Base-by-base conservation (phyloP, 2,113 vertebrate species). In the Pelmatolapia mariae region DNA sequence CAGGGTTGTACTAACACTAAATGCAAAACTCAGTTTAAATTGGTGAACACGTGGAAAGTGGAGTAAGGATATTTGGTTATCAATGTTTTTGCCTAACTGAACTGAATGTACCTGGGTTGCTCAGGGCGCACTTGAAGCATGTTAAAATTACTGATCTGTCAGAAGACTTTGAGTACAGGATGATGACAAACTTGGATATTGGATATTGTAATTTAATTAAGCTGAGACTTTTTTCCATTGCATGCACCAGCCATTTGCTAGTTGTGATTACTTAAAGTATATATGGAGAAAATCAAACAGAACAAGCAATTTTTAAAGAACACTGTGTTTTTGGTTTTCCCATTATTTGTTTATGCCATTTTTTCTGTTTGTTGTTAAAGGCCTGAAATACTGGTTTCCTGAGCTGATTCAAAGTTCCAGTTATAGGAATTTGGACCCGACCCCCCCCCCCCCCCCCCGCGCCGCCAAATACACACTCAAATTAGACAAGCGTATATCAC, bases 41-140 rank as follows among this genome's bases (percentile, higher is more conserved):
- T 80, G 59, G 63, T 56, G n/a, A 91, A 85, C 18, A 86, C 3
- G 22, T 78, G 53, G 88, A 79, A 29, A 87, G 92, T 94, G 93
- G 89, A 91, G 92, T 96, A 92, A 92, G 91, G 87, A 95, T 96
- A 95, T 83, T 54, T 86, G 56, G 22, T 76, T 24, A 93, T 95
- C 95, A 92, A 94, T 96, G 95, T 91, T 97, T 96, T 96, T 96
- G 96, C 96, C 96, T 94, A 97, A 96, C 80, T 97, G 95, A 97
- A 95, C 96, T 98, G 97, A 98, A 98, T 98, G 98, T 98, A 98
- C 97, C 96, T 96, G 97, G 95, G 96, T 97, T 97, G 97, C 98
- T 98, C 98, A 98, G 97, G 98, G 97, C 96, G 97, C 92, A 97
- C 95, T 95, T 95, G 96, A 96, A 97, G 96, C 96, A 96, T 97